Evolutionary conservation across 2,888 invertebrate species (phyloP), one percentile per base, ranked within the genome.

Genomic region (Xanthostigma xanthostigma): DNA sequence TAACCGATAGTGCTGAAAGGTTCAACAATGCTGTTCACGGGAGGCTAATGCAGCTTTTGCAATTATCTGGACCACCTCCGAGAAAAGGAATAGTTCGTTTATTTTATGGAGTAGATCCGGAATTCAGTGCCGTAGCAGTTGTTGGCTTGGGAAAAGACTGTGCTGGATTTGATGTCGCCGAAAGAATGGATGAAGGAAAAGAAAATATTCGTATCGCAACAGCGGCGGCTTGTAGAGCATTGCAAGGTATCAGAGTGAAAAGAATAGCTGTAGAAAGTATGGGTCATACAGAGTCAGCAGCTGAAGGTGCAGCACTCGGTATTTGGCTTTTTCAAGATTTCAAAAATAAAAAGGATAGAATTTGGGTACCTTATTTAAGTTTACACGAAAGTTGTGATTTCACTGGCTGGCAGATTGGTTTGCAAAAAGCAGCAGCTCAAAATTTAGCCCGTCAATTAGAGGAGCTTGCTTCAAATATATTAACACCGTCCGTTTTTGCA

Each of bases 401-500:
- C 56, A 75, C 78, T 1, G 80, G 79, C 3, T 89, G 86, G 86
- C 72, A 76, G 54, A 75, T 79, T 50, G 90, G 90, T 0, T 58
- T 74, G 34, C 67, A 79, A 48, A 78, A 85, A 59, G 88, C 84
- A 0, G 80, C 83, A 50, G 81, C 84, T 1, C 90, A 91, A 65
- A 90, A 90, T 64, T 68, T 88, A 49, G 81, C 86, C 0, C 69
- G 88, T 6, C 76, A 74, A 54, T 66, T 90, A 10, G 84, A 84
- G 72, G 89, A 90, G 64, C 78, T 82, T 59, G 88, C 90, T 1
- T 78, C 89, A 2, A 90, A 90, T 62, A 59, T 78, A 49, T 72
- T 90, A 62, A 88, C 86, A 3, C 90, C 90, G 1, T 84, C 82
- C 1, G 71, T 75, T 4, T 89, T 89, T 62, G 82, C 85, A 2